Conservation (phyloP, 2,797 vertebrate genomes). For the Peromyscus eremicus region DNA sequence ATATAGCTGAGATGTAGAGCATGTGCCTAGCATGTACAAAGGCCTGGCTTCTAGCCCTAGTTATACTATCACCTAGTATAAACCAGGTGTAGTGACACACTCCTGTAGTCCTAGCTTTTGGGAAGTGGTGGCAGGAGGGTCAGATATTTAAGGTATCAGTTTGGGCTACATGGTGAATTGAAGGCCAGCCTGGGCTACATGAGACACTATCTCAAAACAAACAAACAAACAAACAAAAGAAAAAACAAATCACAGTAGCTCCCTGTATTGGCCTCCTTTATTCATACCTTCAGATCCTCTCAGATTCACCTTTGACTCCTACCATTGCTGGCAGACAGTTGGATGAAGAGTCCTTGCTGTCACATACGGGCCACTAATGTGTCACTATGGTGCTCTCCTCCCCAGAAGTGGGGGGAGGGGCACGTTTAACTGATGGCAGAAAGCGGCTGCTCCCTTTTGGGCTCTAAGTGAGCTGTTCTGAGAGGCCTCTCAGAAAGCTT, state of each 20-base stretch:
- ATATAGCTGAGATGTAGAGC: not conserved
- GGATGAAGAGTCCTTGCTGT: not conserved
- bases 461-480: not conserved
- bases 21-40: not conserved
- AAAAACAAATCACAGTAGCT: too few species aligned
- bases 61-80: not conserved
- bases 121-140: not conserved
- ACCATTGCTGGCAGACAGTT: not conserved
- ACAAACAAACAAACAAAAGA: not conserved
- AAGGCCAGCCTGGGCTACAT: not conserved
- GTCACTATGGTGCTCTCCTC: not conserved
- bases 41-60: too few species aligned
- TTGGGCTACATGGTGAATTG: not conserved
- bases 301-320: not conserved
- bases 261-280: not conserved
- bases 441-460: not conserved
- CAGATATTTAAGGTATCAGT: not conserved
- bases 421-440: not conserved
- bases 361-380: not conserved
- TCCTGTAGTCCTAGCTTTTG: not conserved
- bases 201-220: not conserved
- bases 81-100: not conserved
- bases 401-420: not conserved
- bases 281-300: not conserved
- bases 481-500: not conserved